phyloP scores from a whole-genome alignment of 1,140 invertebrate species.

The Frieseomelitta varia region DNA sequence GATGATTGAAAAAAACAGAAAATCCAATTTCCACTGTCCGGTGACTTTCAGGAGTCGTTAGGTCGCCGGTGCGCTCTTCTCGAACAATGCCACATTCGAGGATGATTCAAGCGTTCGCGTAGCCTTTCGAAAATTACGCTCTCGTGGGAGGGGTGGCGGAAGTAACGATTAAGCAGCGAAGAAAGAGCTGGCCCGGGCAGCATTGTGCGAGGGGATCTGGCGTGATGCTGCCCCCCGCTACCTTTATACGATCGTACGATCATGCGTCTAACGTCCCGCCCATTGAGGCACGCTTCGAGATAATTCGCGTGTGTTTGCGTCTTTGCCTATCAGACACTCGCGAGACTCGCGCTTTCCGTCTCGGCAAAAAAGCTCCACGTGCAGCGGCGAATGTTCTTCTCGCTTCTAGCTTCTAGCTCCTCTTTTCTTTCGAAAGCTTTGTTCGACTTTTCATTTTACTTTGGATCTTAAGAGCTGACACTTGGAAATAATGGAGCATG shows the following conservation, averaged over 20 bases:
- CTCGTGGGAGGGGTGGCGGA: constrained; percentile 72
- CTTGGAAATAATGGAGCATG: too few relatives aligned
- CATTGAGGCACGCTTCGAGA: constrained; percentile 73
- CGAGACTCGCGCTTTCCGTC: constrained; percentile 3
- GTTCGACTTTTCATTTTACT: background rate
- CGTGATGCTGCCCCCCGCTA: constrained; percentile 72
- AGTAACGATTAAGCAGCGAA: constrained; percentile 80
- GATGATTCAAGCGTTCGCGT: background rate
- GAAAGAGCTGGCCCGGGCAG: constrained; percentile 77
- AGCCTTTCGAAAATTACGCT: background rate
- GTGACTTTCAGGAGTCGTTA: background rate
- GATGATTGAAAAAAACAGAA: too few relatives aligned
- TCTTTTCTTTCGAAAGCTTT: background rate
- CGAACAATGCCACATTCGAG: background rate
- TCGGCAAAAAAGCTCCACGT: constrained; percentile 13
- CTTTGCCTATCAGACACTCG: background rate
- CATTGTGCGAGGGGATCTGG: constrained; percentile 75
- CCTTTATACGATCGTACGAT: constrained; percentile 73
- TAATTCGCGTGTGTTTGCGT: constrained; percentile 66
- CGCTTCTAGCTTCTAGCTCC: background rate
- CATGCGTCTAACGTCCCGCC: constrained; percentile 73
- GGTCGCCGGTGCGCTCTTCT: background rate
- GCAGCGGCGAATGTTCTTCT: background rate
- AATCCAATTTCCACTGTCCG: background rate
- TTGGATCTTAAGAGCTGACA: background rate